Evolutionary conservation across 2,113 vertebrate species (phyloP).

Genomic region (Actenoides hombroni): DNA sequence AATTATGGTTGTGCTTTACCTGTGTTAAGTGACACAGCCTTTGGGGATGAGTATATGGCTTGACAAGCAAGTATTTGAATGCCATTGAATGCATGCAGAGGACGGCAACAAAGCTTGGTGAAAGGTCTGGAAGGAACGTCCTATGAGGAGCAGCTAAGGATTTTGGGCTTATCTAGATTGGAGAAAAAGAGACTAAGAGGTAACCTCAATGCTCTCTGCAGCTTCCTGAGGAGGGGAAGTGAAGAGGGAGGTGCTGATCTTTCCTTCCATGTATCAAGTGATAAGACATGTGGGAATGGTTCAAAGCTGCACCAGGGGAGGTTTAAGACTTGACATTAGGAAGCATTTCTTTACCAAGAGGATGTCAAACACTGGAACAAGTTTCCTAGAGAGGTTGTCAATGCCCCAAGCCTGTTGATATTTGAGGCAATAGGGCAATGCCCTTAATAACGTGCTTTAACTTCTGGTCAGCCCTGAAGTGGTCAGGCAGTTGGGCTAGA

Average conservation of each 20-base stretch:
- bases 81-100: neutral
- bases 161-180: neutral
- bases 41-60: neutral
- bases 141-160: neutral
- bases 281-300: neutral
- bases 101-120: neutral
- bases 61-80: neutral
- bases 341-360: neutral
- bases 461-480: neutral
- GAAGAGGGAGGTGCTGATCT: neutral
- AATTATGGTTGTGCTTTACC: neutral
- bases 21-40: neutral
- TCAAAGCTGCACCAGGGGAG: neutral
- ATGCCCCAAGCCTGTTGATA: neutral
- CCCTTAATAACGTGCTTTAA: neutral
- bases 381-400: neutral
- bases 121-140: neutral
- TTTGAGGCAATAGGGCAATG: neutral
- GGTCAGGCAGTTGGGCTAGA: neutral
- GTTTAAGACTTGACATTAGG: neutral
- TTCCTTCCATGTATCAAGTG: neutral
- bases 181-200: neutral
- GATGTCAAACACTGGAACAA: neutral
- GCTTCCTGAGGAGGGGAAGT: neutral
- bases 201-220: neutral